These are phyloP conservation scores for Yponomeuta sedellus DNA, from an alignment of 2,888 invertebrate species.

Conservation along the genomic window DNA sequence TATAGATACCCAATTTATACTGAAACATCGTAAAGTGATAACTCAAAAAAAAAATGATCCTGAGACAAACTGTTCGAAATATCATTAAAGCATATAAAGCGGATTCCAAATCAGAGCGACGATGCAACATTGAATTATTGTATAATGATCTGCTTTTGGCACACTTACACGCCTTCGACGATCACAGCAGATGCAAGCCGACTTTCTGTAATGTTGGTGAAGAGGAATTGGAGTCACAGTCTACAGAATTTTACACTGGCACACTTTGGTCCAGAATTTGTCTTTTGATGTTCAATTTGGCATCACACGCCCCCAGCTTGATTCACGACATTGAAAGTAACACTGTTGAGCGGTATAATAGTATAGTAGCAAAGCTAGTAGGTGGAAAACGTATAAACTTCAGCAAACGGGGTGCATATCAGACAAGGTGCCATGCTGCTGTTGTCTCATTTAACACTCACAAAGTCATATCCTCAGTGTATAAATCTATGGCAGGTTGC, in stretches of 20 bases:
- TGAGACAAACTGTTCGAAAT: constrained; percentile 9
- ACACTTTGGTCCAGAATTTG: constrained; percentile 10
- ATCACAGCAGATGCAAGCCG: constrained; percentile 12
- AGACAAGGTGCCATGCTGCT: constrained; percentile 32
- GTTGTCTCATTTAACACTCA: constrained; percentile 30
- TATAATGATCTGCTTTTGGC: constrained; percentile 9
- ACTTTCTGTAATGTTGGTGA: constrained; percentile 13
- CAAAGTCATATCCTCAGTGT: constrained; percentile 13
- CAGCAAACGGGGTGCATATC: too few species aligned
- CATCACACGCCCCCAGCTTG: constrained; percentile 19
- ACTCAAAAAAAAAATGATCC: too few species aligned
- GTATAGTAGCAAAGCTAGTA: constrained; percentile 31
- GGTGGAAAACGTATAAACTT: constrained; percentile 37
- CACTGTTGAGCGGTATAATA: constrained; percentile 31
- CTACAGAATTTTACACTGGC: constrained; percentile 16
- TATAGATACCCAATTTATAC: constrained; percentile 21
- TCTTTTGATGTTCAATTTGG: constrained; percentile 7
- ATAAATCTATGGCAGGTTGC: constrained; percentile 7
- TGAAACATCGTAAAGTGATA: too few species aligned
- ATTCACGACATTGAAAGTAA: constrained; percentile 29
- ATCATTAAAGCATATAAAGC: constrained; percentile 17
- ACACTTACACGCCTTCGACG: constrained; percentile 12
- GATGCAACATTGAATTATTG: constrained; percentile 5
- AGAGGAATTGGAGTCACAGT: constrained; percentile 14
- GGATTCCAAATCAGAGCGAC: constrained; percentile 8